phyloP scores from a whole-genome alignment of 2,113 vertebrate species.

The Albula glossodonta region DNA sequence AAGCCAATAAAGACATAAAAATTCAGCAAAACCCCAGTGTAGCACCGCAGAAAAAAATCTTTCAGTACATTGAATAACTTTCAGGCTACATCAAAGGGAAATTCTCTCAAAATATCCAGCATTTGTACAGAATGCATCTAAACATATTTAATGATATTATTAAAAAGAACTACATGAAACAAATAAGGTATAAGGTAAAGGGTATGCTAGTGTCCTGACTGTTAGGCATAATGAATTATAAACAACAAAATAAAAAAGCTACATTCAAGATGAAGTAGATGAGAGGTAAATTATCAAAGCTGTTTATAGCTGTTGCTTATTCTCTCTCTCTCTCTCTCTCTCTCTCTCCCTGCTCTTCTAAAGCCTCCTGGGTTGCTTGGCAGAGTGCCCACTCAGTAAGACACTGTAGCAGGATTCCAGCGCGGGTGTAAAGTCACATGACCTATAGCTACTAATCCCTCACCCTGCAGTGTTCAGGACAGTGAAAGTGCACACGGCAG shows the following conservation, averaged over 20 bases:
- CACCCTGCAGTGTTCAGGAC: constrained; percentile 50
- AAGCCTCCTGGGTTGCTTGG: constrained; percentile 7
- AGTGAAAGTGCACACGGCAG: constrained; percentile 21
- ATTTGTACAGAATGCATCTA: too few species aligned
- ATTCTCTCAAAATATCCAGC: too few species aligned
- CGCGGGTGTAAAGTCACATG: constrained; percentile 61
- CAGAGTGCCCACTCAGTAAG: constrained; percentile 14
- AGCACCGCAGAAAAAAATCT: background rate
- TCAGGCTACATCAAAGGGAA: background rate
- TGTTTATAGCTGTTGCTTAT: constrained; percentile 21
- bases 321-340: background rate
- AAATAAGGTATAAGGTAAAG: too few species aligned
- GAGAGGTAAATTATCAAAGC: too few species aligned
- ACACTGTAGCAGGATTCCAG: constrained; percentile 36
- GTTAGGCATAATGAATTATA: too few species aligned
- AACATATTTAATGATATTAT: too few species aligned
- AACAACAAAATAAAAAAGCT: too few species aligned
- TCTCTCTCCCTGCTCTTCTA: constrained; percentile 8
- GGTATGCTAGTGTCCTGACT: too few species aligned
- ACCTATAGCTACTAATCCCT: constrained; percentile 53
- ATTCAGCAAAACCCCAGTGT: background rate
- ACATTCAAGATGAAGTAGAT: too few species aligned
- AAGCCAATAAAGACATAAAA: background rate
- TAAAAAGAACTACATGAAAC: too few species aligned
- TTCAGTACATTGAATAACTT: background rate